phyloP scores from a whole-genome alignment of 2,888 invertebrate species.

The Aphidoletes aphidimyza region DNA sequence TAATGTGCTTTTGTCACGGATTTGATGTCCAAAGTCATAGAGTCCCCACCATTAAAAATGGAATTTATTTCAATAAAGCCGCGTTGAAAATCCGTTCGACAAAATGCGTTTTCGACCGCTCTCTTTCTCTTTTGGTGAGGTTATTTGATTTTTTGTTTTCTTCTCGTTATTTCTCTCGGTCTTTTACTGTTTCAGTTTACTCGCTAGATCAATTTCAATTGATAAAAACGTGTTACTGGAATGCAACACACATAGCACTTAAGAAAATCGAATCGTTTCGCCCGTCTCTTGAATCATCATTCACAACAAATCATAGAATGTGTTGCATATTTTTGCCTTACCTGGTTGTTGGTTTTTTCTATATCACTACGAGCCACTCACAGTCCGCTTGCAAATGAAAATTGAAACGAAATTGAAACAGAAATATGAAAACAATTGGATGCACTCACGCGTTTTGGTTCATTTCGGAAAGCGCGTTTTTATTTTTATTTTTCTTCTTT shows the following conservation, averaged over 20 bases:
- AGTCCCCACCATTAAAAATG: background rate
- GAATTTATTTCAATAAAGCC: background rate
- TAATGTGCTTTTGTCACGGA: background rate
- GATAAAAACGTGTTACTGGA: background rate
- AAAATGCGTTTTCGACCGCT: background rate
- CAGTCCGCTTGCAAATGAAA: background rate
- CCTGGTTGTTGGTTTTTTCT: background rate
- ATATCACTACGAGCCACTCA: background rate
- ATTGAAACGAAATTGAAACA: background rate
- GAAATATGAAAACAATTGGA: too few relatives aligned
- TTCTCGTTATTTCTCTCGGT: too few relatives aligned
- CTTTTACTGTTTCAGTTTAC: too few relatives aligned
- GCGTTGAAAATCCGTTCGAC: background rate
- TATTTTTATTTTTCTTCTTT: background rate
- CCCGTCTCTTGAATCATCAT: background rate
- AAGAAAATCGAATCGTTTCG: background rate
- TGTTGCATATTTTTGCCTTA: background rate
- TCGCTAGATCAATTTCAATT: background rate
- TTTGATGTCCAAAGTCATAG: too few relatives aligned
- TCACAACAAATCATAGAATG: background rate
- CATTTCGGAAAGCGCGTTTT: background rate
- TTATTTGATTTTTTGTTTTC: too few relatives aligned
- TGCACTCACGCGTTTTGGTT: slow-evolving; percentile 6
- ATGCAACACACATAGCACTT: background rate
- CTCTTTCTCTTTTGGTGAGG: too few relatives aligned